Conservation (phyloP, 2,113 vertebrate species). For the Megaleporinus macrocephalus region DNA sequence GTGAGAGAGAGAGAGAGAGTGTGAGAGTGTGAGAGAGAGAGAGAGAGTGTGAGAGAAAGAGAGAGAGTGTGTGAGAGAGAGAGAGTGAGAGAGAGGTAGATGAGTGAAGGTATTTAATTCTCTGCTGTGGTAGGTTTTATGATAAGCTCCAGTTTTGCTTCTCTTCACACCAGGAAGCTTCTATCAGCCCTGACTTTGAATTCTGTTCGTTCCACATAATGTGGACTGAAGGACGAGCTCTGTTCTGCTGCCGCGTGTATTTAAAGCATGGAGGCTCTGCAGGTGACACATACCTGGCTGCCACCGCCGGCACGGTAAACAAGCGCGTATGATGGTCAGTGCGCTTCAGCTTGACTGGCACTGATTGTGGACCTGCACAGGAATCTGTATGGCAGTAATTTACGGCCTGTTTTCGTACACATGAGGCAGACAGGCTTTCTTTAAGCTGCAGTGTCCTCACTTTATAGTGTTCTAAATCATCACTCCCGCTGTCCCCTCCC, state of each 20-base stretch:
- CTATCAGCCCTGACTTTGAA: slow-evolving; percentile 54
- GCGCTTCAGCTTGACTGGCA: background rate
- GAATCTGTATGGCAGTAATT: background rate
- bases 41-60: too few species aligned
- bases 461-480: background rate
- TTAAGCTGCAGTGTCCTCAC: background rate
- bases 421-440: background rate
- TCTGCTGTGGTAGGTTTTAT: slow-evolving; percentile 60
- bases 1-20: too few species aligned
- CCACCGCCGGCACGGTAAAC: background rate
- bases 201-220: slow-evolving; percentile 66
- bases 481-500: background rate
- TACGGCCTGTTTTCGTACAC: background rate
- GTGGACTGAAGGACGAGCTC: slow-evolving; percentile 64
- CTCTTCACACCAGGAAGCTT: slow-evolving; percentile 38
- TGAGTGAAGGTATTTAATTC: slow-evolving; percentile 67
- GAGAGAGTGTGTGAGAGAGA: too few species aligned
- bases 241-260: slow-evolving; percentile 37
- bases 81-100: background rate
- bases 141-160: slow-evolving; percentile 65
- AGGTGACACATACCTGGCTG: slow-evolving; percentile 49
- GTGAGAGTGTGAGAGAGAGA: too few species aligned
- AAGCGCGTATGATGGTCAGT: background rate
- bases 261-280: slow-evolving; percentile 32
- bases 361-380: background rate